Evolutionary conservation across 2,888 invertebrate genomes (phyloP).

Genomic region (Sylvicola cinctus): DNA sequence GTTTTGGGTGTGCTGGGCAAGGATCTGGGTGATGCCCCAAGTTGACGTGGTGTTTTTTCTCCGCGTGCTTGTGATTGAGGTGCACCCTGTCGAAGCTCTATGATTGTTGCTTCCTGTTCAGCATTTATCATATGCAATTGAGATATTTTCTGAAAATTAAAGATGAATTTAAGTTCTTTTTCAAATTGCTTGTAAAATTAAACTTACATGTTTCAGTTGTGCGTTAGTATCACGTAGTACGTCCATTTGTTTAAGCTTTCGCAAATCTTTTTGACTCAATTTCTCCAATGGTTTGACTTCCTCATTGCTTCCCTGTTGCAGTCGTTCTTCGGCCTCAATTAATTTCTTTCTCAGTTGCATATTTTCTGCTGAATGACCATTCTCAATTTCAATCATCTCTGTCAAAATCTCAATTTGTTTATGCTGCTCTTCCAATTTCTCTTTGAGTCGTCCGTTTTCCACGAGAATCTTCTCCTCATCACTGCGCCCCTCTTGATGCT

Average conservation of each 20-base stretch:
- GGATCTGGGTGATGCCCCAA: neutral
- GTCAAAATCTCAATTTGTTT: conserved; percentile 9
- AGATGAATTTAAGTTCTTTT: neutral
- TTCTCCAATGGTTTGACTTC: conserved; percentile 7
- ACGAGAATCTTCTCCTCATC: conserved; percentile 7
- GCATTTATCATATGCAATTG: conserved; percentile 8
- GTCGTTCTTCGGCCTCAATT: neutral
- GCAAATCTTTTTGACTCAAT: conserved; percentile 7
- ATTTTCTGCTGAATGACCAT: conserved; percentile 8
- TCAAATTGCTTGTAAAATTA: neutral
- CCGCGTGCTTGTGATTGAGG: neutral
- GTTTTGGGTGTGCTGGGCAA: conserved; percentile 13
- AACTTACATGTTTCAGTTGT: conserved; percentile 9
- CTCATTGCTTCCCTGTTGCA: neutral
- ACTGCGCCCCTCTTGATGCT: neutral
- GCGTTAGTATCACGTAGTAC: conserved; percentile 8
- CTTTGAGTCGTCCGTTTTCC: conserved; percentile 9
- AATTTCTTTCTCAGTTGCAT: conserved; percentile 8
- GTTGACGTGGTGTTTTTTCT: conserved; percentile 3
- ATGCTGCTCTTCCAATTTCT: conserved; percentile 8
- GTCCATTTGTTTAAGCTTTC: conserved; percentile 6
- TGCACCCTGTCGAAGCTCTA: conserved; percentile 4
- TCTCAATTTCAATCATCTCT: conserved; percentile 10
- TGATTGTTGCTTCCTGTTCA: conserved; percentile 9
- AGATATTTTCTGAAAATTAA: conserved; percentile 8